Evolutionary conservation across 2,113 vertebrate genomes (phyloP), one percentile per base, ranked within the genome.

Genomic region (Anarhynchus alexandrinus): DNA sequence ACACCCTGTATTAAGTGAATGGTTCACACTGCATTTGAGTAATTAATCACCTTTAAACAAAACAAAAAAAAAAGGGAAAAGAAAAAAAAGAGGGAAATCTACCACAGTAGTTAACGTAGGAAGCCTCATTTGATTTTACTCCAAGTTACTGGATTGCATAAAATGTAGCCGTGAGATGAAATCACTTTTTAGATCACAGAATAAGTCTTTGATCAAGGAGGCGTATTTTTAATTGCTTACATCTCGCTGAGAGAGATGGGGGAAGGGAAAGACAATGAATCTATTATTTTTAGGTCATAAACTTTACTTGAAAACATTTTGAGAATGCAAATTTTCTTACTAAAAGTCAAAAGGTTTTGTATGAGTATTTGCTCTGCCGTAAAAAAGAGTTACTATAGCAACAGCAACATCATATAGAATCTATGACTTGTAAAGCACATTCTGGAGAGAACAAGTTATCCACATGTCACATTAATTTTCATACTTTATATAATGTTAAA

Each of bases 301-400:
- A 93, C 70, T 95, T 97, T 52, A 81, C 73, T 95, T 88, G 67
- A 59, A 81, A 96, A 85, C 55, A 89, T 93, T 96, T 94, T 95
- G 67, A 90, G 47, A 74, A 91, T 94, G 73, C 40, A 87, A 78
- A 93, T 93, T 96, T 94, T 93, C 82, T 94, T 74, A 71, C 61
- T 91, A 87, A 92, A 97, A 92, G 65, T 86, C 89, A 93, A 89
- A 76, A 96, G 85, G 89, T 89, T 94, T 80, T 88, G 80, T 78
- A 76, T 69, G 77, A 94, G 36, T 95, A 86, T 96, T 96, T 95
- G 70, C 54, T 92, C 66, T 95, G 72, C 82, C 2, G 1, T 97
- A 96, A 94, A 97, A 95, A 84, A 81, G 73, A 94, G 97, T 98
- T 97, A 79, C 96, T 97, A 98, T 97, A 97, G 96, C 93, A 98